Evolutionary conservation across 2,888 invertebrate species (phyloP).

Genomic region (Dione juno): DNA sequence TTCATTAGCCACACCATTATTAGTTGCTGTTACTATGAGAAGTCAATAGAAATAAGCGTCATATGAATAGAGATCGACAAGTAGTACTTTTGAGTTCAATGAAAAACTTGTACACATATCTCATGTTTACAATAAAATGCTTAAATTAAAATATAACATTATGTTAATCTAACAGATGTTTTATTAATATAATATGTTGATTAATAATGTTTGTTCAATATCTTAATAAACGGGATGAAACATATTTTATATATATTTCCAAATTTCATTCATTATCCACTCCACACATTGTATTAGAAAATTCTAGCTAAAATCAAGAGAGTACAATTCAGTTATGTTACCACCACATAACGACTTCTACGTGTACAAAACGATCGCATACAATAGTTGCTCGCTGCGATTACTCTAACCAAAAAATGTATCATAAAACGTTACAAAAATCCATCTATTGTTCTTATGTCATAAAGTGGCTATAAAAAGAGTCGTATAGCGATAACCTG

Average conservation of each 20-base stretch:
- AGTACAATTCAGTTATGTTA: neutral
- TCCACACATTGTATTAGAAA: neutral
- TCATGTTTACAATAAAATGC: neutral
- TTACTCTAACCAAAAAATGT: conserved; percentile 53
- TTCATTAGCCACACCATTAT: neutral
- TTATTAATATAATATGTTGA: no score
- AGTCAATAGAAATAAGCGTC: no score
- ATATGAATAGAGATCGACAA: no score
- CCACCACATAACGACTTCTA: conserved; percentile 25
- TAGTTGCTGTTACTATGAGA: neutral
- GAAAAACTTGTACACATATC: no score
- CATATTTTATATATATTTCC: neutral
- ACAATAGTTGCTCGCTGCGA: conserved; percentile 37
- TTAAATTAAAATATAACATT: neutral
- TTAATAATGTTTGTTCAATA: neutral
- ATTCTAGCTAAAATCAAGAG: neutral
- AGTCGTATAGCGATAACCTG: conserved; percentile 63
- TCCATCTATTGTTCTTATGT: conserved; percentile 72
- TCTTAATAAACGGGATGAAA: neutral
- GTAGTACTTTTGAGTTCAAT: no score
- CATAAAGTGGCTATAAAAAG: conserved; percentile 67
- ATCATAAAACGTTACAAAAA: conserved; percentile 60
- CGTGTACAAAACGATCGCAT: conserved; percentile 42
- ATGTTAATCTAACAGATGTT: neutral
- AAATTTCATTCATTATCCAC: neutral